These are phyloP conservation scores for Cantharis rufa DNA, from an alignment of 2,888 invertebrate species.

Conservation along the genomic window DNA sequence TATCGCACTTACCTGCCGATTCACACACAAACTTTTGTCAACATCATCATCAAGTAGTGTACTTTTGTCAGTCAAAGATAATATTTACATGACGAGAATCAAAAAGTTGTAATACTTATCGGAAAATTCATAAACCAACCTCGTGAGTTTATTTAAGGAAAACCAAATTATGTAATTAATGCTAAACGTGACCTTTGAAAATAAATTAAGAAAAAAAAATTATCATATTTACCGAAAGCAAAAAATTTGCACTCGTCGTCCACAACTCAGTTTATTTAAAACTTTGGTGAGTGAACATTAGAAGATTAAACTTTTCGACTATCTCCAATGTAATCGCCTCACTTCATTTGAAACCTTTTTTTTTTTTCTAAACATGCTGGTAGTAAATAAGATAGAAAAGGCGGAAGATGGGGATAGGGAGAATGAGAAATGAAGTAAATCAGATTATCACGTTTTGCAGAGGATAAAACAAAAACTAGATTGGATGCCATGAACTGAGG, in stretches of 20 bases:
- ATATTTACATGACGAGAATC: slow-evolving; percentile 1
- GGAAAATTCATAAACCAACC: neutral
- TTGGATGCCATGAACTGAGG: too few relatives aligned
- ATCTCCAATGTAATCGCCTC: neutral
- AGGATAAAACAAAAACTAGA: neutral
- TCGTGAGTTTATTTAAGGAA: neutral
- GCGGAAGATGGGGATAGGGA: neutral
- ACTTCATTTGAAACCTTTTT: neutral
- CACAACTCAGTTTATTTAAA: neutral
- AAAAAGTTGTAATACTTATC: slow-evolving; percentile 3
- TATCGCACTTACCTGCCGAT: neutral
- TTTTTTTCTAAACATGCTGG: neutral
- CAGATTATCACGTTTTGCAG: neutral
- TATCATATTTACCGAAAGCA: slow-evolving; percentile 1
- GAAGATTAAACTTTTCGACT: neutral
- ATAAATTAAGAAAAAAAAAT: neutral
- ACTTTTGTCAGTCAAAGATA: neutral
- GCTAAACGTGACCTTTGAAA: neutral
- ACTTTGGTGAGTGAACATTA: neutral
- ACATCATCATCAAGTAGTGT: neutral
- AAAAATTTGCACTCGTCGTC: neutral
- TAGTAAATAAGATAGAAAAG: neutral
- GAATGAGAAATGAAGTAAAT: too few relatives aligned
- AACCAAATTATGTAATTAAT: neutral
- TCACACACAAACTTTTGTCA: neutral